Conservation (phyloP, 1,140 invertebrate genomes). For the Pogonomyrmex californicus region DNA sequence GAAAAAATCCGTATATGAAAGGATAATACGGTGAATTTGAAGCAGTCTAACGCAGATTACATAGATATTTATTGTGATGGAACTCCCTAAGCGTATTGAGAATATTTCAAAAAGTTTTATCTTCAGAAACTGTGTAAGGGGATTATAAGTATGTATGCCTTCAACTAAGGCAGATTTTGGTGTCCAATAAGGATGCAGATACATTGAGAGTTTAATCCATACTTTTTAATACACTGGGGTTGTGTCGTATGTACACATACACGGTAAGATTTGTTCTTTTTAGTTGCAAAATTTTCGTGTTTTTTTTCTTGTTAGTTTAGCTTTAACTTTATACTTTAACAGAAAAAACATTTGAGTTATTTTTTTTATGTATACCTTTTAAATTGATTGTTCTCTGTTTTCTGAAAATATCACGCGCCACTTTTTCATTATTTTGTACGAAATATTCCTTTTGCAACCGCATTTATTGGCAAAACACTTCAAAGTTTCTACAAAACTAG, state of each 20-base stretch:
- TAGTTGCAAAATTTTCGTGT: background rate
- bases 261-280: background rate
- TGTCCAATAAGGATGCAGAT: slow-evolving; percentile 39
- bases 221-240: slow-evolving; percentile 16
- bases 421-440: background rate
- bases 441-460: background rate
- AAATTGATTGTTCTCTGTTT: background rate
- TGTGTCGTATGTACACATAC: background rate
- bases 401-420: too few relatives aligned
- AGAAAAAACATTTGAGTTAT: background rate
- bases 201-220: slow-evolving; percentile 13
- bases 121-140: slow-evolving; percentile 33
- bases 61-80: slow-evolving; percentile 33
- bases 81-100: slow-evolving; percentile 19
- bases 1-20: slow-evolving; percentile 23
- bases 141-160: slow-evolving; percentile 35
- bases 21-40: slow-evolving; percentile 24
- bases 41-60: background rate
- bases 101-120: slow-evolving; percentile 23
- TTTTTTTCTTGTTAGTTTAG: background rate
- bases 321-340: background rate
- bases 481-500: slow-evolving; percentile 30
- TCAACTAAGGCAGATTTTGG: slow-evolving; percentile 19
- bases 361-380: background rate
- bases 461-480: slow-evolving; percentile 20